A percentile compares a stretch with the other conserved stretches of the same genome.
These are phyloP conservation scores for Monoplex corrugatus DNA, from an alignment of 2,888 invertebrate genomes.

Conservation along the genomic window DNA sequence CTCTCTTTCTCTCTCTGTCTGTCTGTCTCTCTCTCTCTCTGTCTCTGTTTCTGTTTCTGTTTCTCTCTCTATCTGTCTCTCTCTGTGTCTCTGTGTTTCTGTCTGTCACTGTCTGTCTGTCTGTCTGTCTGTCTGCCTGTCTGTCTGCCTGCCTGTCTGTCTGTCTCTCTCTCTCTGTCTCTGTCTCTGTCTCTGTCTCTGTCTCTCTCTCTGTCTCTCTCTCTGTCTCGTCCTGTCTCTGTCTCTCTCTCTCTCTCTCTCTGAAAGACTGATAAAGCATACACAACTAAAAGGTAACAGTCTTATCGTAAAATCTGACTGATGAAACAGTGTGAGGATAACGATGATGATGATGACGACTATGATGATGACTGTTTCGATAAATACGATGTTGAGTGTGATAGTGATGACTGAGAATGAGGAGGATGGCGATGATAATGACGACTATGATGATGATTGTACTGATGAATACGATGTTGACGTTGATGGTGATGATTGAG, in stretches of 20 bases:
- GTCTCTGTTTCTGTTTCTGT: neutral
- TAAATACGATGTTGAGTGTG: too few relatives aligned
- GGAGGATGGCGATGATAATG: neutral
- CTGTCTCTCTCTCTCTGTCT: neutral
- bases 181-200: neutral
- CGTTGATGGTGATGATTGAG: too few relatives aligned
- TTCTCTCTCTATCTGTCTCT: neutral
- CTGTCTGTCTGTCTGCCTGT: neutral
- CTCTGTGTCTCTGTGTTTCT: neutral
- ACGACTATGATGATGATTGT: too few relatives aligned
- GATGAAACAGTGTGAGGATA: neutral
- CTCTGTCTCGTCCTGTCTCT: neutral
- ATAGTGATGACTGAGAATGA: too few relatives aligned
- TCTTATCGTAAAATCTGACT: too few relatives aligned
- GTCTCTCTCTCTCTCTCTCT: neutral
- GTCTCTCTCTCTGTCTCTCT: neutral
- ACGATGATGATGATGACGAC: too few relatives aligned
- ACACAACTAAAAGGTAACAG: too few relatives aligned
- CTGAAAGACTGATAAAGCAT: neutral
- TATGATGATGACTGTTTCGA: too few relatives aligned
- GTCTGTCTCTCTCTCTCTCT: too few relatives aligned
- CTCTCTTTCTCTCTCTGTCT: too few relatives aligned
- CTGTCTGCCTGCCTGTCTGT: neutral
- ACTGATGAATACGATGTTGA: too few relatives aligned
- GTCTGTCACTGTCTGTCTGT: neutral